Evolutionary conservation across 2,888 invertebrate species (phyloP).

Genomic region (Cheilosia vulpina): DNA sequence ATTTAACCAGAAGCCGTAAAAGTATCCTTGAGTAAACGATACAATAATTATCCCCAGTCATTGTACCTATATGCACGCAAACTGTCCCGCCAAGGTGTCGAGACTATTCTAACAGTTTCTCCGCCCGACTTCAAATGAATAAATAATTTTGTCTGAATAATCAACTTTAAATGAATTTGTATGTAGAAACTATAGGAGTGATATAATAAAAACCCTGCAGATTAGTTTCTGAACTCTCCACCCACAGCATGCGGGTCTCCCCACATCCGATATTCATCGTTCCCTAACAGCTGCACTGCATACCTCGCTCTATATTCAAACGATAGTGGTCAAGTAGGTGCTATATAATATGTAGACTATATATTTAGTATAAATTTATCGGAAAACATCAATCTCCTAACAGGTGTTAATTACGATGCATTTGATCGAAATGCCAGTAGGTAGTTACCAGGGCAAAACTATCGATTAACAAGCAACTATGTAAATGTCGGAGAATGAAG

Average conservation of each 20-base stretch:
- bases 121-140: neutral
- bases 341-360: neutral
- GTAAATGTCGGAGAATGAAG: neutral
- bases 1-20: too few species aligned
- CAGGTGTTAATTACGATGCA: slow-evolving; percentile 32
- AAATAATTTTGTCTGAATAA: neutral
- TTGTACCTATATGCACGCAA: too few species aligned
- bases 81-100: neutral
- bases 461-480: slow-evolving; percentile 2
- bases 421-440: neutral
- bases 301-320: neutral
- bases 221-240: too few species aligned
- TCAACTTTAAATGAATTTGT: neutral
- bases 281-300: neutral
- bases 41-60: too few species aligned
- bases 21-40: too few species aligned
- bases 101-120: slow-evolving; percentile 1
- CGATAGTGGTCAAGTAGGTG: neutral
- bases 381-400: slow-evolving; percentile 1
- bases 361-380: neutral
- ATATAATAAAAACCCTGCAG: too few species aligned
- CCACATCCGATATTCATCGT: neutral
- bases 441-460: neutral
- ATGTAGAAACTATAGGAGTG: too few species aligned
- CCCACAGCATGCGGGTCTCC: too few species aligned